phyloP scores from a whole-genome alignment of 2,888 invertebrate genomes.

The Nemoura dubitans region DNA sequence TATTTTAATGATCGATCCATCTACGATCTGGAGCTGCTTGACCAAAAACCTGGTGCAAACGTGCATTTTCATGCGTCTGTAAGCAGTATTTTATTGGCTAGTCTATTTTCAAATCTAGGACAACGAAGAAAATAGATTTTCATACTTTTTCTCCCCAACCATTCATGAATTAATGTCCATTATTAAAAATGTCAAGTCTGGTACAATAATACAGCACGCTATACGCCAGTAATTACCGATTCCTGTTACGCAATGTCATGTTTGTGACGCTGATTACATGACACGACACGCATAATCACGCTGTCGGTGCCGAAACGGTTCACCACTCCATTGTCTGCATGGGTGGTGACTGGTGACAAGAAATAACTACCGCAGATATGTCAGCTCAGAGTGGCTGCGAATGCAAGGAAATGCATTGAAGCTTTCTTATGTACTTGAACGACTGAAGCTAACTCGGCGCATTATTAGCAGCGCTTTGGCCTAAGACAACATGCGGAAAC shows the following conservation, averaged over 20 bases:
- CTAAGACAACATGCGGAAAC: neutral
- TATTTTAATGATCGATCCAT: neutral
- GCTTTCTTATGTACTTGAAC: no score
- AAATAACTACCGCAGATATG: neutral
- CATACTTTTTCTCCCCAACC: neutral
- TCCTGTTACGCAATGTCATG: neutral
- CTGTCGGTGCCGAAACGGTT: neutral
- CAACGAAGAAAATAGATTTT: neutral
- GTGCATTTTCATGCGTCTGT: neutral
- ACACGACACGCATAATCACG: neutral
- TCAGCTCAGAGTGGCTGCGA: neutral
- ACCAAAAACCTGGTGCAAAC: neutral
- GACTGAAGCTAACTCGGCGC: no score
- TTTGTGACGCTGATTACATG: neutral
- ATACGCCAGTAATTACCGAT: neutral
- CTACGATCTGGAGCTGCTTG: neutral
- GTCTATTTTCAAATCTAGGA: slow-evolving; percentile 5
- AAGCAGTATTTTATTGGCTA: neutral
- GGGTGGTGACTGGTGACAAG: neutral
- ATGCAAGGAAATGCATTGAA: no score
- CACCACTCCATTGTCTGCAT: neutral
- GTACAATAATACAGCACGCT: neutral
- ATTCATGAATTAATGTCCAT: neutral
- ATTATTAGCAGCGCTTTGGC: neutral
- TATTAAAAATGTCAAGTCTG: neutral